Percentiles rank a stretch among this genome's conserved stretches.
Evolutionary conservation across 1,140 invertebrate species (phyloP).

Genomic region (Forficula auricularia): DNA sequence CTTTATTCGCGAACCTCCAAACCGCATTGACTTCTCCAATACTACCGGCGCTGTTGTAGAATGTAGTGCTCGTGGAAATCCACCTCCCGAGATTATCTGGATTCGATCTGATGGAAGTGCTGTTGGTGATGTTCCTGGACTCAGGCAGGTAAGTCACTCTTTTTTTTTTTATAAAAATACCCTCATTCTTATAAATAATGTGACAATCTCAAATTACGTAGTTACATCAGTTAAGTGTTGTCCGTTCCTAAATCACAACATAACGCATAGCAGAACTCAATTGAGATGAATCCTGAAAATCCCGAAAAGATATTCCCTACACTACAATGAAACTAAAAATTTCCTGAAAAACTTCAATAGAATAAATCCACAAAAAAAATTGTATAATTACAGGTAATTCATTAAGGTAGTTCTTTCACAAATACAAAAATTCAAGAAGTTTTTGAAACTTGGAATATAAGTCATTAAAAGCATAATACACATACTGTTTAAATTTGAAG

Average conservation of each 20-base stretch:
- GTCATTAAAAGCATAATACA: no score
- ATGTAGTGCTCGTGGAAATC: slow-evolving; percentile 78
- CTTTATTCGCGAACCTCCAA: slow-evolving; percentile 79
- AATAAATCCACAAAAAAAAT: no score
- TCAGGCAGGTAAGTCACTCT: slow-evolving; percentile 51
- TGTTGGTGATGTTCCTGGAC: slow-evolving; percentile 72
- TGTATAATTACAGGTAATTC: no score
- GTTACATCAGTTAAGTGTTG: slow-evolving; percentile 2
- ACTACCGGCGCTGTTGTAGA: slow-evolving; percentile 82
- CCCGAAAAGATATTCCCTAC: no score
- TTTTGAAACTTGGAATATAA: no score
- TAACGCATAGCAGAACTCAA: not conserved
- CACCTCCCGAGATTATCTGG: slow-evolving; percentile 84
- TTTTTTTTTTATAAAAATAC: not conserved
- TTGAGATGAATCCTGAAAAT: no score
- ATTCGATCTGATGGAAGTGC: slow-evolving; percentile 67
- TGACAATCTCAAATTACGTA: not conserved
- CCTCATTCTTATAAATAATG: no score
- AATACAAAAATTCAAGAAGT: no score
- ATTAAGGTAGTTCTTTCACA: no score
- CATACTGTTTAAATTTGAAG: no score
- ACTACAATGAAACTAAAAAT: no score
- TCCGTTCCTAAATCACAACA: not conserved
- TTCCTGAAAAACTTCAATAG: no score
- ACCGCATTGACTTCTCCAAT: slow-evolving; percentile 82